Conservation (phyloP, 1,140 invertebrate species). For the Ericerus pela region DNA sequence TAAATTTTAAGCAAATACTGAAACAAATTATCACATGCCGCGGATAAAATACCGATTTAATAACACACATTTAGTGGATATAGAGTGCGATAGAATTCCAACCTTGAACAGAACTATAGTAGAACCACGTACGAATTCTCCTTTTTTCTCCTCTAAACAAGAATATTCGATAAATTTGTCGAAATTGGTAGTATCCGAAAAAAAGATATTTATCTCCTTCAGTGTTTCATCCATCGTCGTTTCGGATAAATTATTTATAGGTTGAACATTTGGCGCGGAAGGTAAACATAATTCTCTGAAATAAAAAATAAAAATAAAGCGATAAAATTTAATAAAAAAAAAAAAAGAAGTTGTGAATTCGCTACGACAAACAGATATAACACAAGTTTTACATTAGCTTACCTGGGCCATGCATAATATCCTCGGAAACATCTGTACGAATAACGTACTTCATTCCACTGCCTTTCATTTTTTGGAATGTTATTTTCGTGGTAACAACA, state of each 20-base stretch:
- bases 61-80: too few relatives aligned
- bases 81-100: too few relatives aligned
- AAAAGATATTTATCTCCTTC: constrained; percentile 49
- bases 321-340: background rate
- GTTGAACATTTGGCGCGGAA: constrained; percentile 45
- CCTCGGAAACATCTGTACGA: constrained; percentile 56
- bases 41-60: too few relatives aligned
- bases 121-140: constrained; percentile 57
- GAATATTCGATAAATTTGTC: constrained; percentile 56
- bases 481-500: constrained; percentile 49
- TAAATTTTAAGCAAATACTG: constrained; percentile 64
- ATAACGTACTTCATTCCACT: constrained; percentile 57
- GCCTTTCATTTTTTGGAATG: constrained; percentile 41
- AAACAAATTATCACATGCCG: too few relatives aligned
- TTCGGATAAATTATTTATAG: constrained; percentile 34
- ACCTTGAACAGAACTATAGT: constrained; percentile 58
- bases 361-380: too few relatives aligned
- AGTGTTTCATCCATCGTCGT: constrained; percentile 42
- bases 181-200: constrained; percentile 50
- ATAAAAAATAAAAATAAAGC: constrained; percentile 14
- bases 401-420: constrained; percentile 69
- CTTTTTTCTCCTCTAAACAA: constrained; percentile 75
- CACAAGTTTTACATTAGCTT: too few relatives aligned
- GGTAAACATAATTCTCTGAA: constrained; percentile 38
- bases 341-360: background rate